Conservation (phyloP, 2,888 invertebrate genomes). For the Neocrepidodera transversa region DNA sequence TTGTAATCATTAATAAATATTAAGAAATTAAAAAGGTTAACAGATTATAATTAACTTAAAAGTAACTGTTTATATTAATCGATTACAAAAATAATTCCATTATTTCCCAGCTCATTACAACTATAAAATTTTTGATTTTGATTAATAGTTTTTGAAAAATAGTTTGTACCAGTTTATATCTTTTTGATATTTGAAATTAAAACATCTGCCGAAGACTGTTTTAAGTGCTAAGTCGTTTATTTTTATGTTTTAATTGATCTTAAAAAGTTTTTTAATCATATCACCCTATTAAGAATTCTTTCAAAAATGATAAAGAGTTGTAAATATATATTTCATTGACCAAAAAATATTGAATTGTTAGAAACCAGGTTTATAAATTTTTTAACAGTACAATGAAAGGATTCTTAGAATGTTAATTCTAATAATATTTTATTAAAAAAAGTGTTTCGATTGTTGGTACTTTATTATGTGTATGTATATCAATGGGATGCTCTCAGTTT, state of each 20-base stretch:
- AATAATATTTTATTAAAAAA: constrained; percentile 6
- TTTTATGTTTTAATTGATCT: background rate
- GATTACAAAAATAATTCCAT: too few species aligned
- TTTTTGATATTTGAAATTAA: too few species aligned
- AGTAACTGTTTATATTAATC: too few species aligned
- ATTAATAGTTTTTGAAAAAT: too few species aligned
- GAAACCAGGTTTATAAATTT: background rate
- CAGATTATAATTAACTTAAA: too few species aligned
- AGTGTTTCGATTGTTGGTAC: constrained; percentile 32
- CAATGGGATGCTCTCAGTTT: constrained; percentile 9
- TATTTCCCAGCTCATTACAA: too few species aligned
- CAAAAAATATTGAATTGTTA: constrained; percentile 6
- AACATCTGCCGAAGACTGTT: too few species aligned
- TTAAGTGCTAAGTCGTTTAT: too few species aligned
- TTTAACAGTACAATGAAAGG: constrained; percentile 12
- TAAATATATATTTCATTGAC: background rate
- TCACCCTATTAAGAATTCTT: constrained; percentile 12
- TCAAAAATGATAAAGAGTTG: constrained; percentile 1
- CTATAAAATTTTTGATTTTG: too few species aligned
- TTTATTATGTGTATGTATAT: constrained; percentile 31
- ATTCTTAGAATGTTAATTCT: constrained; percentile 19
- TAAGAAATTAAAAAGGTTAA: too few species aligned
- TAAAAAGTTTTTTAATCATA: background rate
- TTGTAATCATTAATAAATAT: too few species aligned
- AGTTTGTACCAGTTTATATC: too few species aligned